phyloP scores from a whole-genome alignment of 92 coral and sea anemone genomes.

The Zoanthus sansibaricus region DNA sequence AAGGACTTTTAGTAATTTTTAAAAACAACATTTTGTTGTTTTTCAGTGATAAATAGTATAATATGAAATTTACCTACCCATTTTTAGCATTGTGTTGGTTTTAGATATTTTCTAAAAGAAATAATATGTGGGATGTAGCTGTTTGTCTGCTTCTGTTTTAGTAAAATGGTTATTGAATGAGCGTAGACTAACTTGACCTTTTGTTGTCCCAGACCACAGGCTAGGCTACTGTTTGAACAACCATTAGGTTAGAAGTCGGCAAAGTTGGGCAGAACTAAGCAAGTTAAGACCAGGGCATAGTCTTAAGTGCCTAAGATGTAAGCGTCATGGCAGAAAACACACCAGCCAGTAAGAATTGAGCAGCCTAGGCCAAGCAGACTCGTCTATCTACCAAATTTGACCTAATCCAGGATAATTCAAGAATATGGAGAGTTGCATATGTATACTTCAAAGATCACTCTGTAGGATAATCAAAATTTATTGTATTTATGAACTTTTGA shows the following conservation, averaged over 20 bases:
- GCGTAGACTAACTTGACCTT: not conserved
- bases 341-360: slow-evolving; percentile 36
- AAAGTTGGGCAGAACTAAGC: slow-evolving; percentile 52
- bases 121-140: too few relatives aligned
- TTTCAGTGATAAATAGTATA: too few relatives aligned
- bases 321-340: slow-evolving; percentile 33
- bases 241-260: slow-evolving; percentile 50
- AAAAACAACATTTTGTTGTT: too few relatives aligned
- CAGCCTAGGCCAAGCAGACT: slow-evolving; percentile 46
- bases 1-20: too few relatives aligned
- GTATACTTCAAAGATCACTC: not conserved
- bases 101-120: too few relatives aligned
- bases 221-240: slow-evolving; percentile 42
- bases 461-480: not conserved
- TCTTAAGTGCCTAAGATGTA: slow-evolving; percentile 48
- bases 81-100: too few relatives aligned
- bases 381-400: slow-evolving; percentile 45
- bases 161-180: too few relatives aligned
- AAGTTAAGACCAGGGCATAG: slow-evolving; percentile 52
- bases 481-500: not conserved
- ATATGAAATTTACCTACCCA: too few relatives aligned
- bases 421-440: slow-evolving; percentile 2
- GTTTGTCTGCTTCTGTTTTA: too few relatives aligned
- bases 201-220: slow-evolving; percentile 36
- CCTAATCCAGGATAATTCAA: slow-evolving; percentile 45